A percentile compares a stretch with the other conserved stretches of the same genome.
These are phyloP conservation scores for Phalacrocorax pelagicus DNA, from an alignment of 2,113 vertebrate genomes.

Conservation along the genomic window DNA sequence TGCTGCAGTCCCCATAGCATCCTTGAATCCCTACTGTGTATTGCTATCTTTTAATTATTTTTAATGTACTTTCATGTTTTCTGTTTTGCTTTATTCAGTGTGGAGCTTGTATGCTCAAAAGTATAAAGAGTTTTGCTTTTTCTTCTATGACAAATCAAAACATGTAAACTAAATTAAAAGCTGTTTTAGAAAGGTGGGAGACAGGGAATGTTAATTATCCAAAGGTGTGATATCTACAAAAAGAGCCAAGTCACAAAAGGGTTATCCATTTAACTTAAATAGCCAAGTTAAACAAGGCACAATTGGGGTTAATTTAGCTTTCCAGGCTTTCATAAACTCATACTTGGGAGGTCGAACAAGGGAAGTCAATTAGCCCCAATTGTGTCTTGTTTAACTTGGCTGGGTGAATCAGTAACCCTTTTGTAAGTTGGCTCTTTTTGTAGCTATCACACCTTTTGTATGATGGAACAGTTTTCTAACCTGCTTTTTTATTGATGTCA, in stretches of 20 bases:
- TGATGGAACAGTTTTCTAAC: background rate
- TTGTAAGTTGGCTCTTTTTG: constrained; percentile 33
- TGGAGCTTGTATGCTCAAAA: background rate
- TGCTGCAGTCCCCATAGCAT: background rate
- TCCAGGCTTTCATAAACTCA: constrained; percentile 40
- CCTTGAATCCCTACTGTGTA: background rate
- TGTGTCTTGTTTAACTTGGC: constrained; percentile 63
- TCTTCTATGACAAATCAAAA: background rate
- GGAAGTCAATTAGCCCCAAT: constrained; percentile 45
- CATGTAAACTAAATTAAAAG: background rate
- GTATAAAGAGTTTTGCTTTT: background rate
- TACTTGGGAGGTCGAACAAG: constrained; percentile 60
- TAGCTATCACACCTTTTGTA: constrained; percentile 59
- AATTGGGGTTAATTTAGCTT: constrained; percentile 57
- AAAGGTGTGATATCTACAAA: constrained; percentile 28
- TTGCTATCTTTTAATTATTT: background rate
- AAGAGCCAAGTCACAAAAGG: constrained; percentile 25
- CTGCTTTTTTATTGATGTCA: background rate
- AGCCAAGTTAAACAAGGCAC: constrained; percentile 58
- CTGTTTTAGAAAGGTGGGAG: background rate
- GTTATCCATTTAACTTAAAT: constrained; percentile 24
- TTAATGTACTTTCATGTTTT: background rate
- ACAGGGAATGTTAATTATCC: background rate
- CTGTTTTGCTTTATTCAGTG: background rate
- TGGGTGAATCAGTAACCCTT: constrained; percentile 6